These are phyloP conservation scores for Eudasyphora cyanicolor DNA, from an alignment of 2,888 invertebrate species.

Conservation along the genomic window DNA sequence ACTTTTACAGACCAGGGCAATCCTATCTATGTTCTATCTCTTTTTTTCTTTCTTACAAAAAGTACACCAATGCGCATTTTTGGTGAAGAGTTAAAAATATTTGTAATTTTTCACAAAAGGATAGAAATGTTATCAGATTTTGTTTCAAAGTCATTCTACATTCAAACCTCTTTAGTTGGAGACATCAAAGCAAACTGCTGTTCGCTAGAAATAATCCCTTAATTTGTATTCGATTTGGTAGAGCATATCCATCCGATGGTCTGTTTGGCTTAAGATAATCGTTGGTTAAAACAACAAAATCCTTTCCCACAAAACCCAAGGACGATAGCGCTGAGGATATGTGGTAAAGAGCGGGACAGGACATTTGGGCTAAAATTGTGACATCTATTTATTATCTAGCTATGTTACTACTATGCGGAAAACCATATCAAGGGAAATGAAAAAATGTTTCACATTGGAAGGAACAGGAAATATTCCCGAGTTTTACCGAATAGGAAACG, in stretches of 20 bases:
- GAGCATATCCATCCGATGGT: neutral
- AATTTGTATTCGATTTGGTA: constrained; percentile 6
- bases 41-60: neutral
- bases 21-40: neutral
- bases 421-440: neutral
- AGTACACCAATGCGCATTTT: neutral
- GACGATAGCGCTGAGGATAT: neutral
- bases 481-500: neutral
- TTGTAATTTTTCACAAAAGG: neutral
- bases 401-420: neutral
- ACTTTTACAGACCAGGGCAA: neutral
- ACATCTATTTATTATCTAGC: neutral
- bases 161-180: neutral
- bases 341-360: neutral
- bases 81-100: constrained; percentile 3
- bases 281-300: neutral
- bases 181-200: neutral
- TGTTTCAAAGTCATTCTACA: neutral
- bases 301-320: neutral
- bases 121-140: neutral
- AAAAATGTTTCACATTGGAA: neutral
- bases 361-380: neutral
- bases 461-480: neutral
- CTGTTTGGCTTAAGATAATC: neutral
- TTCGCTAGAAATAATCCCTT: constrained; percentile 5